Base-by-base conservation (phyloP, 2,113 vertebrate species). In the Gymnorhina tibicen region DNA sequence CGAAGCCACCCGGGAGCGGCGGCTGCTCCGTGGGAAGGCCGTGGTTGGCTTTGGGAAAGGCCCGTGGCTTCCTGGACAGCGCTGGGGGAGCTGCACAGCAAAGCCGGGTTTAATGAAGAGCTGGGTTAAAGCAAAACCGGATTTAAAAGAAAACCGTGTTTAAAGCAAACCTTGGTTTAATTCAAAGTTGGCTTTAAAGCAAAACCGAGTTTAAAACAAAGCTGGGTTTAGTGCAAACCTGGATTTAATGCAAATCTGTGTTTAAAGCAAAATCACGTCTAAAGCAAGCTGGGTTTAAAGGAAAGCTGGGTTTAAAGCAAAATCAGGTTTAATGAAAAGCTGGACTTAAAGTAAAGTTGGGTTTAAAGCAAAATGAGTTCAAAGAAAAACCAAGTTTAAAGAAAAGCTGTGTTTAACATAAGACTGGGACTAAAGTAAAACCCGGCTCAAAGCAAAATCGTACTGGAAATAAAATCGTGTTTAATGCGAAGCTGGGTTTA, bases 41-140 rank as follows among this genome's bases (percentile, higher is more conserved):
- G 39, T 1, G 44, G 22, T 3, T 24, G 86, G 79, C 16, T 64
- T 22, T 17, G 35, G 74, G 39, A 52, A 19, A 9, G 1, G 4
- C 2, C 1, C 6, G 42, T 0, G 15, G 52, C 23, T 80, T 44
- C 63, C 16, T 0, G 0, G 35, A 18, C 5, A 1, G 11, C 2
- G 6, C n/a, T 14, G 4, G 64, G 22, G 33, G 24, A 46, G 42
- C n/a, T 16, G 1, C 23, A 11, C 52, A 10, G 49, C 33, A 70
- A 55, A 53, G 26, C 46, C 1, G n/a, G 18, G n/a, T 0, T 62
- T 35, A 47, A 9, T 6, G 37, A 41, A 9, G 6, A 35, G 8
- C 0, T 42, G 49, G 41, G 16, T 8, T 47, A 46, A 67, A 32
- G 21, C 16, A 44, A 60, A 50, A 16, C 60, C 4, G 13, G 10